Percentiles rank a stretch among this genome's conserved stretches.
Evolutionary conservation across 2,113 vertebrate genomes (phyloP).

Genomic region (Semnopithecus entellus): DNA sequence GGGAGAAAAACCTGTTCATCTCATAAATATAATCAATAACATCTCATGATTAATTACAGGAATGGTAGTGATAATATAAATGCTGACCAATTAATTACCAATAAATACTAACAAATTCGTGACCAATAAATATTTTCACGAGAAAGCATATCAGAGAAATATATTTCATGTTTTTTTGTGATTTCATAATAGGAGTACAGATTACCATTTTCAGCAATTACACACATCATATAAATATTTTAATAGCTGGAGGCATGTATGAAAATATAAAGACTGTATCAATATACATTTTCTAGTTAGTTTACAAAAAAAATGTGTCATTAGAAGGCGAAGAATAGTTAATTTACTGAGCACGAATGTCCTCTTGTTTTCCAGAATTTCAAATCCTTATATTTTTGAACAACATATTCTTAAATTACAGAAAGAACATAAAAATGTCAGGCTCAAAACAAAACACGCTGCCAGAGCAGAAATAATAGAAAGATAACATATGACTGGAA

Average conservation of each 20-base stretch:
- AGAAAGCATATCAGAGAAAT: neutral
- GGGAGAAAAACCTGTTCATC: neutral
- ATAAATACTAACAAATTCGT: no score
- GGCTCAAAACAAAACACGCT: neutral
- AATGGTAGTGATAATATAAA: neutral
- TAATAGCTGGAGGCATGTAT: neutral
- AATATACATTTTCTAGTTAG: neutral
- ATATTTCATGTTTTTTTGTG: neutral
- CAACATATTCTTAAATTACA: neutral
- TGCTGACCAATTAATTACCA: neutral
- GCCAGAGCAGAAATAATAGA: neutral
- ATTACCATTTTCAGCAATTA: neutral
- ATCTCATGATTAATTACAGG: neutral
- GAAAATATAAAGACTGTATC: neutral
- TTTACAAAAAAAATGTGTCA: neutral
- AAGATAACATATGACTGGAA: neutral
- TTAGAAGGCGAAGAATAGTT: neutral
- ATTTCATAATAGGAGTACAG: neutral
- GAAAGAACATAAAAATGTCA: neutral
- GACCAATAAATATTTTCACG: neutral
- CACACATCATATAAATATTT: neutral
- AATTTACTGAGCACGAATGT: neutral
- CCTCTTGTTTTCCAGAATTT: neutral
- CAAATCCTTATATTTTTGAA: conserved; percentile 3
- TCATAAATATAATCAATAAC: neutral